These are phyloP conservation scores for Otus sunia DNA, from an alignment of 2,113 vertebrate species.

Conservation along the genomic window DNA sequence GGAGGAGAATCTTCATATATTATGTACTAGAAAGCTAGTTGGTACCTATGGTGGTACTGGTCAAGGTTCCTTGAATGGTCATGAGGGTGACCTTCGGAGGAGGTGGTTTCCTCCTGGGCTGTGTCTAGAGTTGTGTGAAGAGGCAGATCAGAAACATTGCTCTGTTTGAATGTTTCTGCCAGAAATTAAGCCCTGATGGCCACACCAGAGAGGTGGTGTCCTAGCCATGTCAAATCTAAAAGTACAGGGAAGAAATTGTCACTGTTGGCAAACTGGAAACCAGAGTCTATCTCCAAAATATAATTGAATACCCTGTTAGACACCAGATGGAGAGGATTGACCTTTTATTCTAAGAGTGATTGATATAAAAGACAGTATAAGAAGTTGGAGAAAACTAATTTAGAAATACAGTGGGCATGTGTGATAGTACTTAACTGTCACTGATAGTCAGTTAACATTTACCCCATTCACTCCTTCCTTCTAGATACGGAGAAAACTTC, in stretches of 20 bases:
- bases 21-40: background rate
- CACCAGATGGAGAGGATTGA: background rate
- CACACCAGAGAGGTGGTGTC: background rate
- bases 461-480: background rate
- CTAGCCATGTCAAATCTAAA: background rate
- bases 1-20: background rate
- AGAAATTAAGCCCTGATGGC: background rate
- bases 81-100: background rate
- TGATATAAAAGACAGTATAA: background rate
- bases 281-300: background rate
- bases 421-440: background rate
- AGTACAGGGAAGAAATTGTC: background rate
- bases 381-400: background rate
- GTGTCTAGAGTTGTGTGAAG: background rate
- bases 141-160: background rate
- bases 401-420: background rate
- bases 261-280: background rate
- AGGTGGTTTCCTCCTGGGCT: background rate
- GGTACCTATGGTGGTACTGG: background rate
- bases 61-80: background rate
- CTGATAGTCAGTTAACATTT: background rate
- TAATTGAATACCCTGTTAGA: background rate
- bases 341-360: background rate
- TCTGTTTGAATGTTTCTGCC: background rate
- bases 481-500: background rate